These are phyloP conservation scores for Drosophila pachea DNA, from an alignment of 1,140 invertebrate species.

Conservation along the genomic window DNA sequence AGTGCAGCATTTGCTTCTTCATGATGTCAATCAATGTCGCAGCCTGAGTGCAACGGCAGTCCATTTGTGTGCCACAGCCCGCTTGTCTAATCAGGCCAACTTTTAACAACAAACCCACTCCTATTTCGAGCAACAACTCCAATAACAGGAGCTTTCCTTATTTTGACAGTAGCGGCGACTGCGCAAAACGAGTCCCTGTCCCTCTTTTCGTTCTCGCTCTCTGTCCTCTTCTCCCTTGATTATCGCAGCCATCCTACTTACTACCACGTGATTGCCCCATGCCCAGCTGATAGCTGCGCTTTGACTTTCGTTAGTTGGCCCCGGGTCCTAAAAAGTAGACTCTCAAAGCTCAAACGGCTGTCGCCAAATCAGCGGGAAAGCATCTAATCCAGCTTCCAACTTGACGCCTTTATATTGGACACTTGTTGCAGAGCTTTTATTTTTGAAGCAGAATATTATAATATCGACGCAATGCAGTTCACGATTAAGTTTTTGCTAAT, in stretches of 20 bases:
- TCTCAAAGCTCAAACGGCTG: slow-evolving; percentile 20
- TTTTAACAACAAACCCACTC: slow-evolving; percentile 62
- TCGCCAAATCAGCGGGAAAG: slow-evolving; percentile 26
- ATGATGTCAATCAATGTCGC: slow-evolving; percentile 60
- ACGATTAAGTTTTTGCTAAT: background rate
- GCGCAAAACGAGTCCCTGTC: slow-evolving; percentile 24
- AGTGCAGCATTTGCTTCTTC: slow-evolving; percentile 55
- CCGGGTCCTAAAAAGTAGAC: slow-evolving; percentile 34
- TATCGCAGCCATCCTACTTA: background rate
- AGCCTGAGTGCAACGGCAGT: background rate
- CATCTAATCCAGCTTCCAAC: slow-evolving; percentile 15
- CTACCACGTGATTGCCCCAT: slow-evolving; percentile 45
- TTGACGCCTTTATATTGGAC: slow-evolving; percentile 2
- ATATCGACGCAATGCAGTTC: too few relatives aligned
- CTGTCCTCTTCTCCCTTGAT: background rate
- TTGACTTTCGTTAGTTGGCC: slow-evolving; percentile 34
- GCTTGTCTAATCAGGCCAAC: slow-evolving; percentile 61
- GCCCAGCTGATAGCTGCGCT: slow-evolving; percentile 46
- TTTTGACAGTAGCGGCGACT: slow-evolving; percentile 62
- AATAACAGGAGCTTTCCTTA: slow-evolving; percentile 40
- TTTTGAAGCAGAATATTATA: background rate
- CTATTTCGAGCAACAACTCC: slow-evolving; percentile 13
- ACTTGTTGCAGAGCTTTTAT: slow-evolving; percentile 57
- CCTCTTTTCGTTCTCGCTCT: slow-evolving; percentile 6
- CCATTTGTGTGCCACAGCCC: slow-evolving; percentile 27